Conservation (phyloP, 2,113 vertebrate genomes). For the Scopus umbretta region DNA sequence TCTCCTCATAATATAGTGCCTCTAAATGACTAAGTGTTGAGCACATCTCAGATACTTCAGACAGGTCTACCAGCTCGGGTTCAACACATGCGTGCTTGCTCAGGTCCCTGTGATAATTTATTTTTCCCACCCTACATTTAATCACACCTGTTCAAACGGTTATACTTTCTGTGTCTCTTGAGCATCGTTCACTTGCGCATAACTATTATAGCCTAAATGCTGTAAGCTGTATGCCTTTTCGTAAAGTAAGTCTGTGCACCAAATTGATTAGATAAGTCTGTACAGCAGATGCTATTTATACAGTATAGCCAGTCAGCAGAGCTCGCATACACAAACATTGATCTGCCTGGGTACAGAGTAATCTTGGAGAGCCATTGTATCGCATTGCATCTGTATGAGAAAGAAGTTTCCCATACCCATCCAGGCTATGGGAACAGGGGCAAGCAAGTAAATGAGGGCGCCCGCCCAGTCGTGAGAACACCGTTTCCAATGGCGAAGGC, state of each 20-base stretch:
- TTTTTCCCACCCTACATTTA: background rate
- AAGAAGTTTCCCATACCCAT: background rate
- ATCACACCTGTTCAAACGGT: background rate
- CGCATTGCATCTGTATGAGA: fast-evolving
- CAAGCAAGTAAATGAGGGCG: fast-evolving
- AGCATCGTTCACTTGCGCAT: background rate
- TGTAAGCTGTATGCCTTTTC: background rate
- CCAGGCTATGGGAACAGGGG: background rate
- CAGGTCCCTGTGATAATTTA: background rate
- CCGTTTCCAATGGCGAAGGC: fast-evolving
- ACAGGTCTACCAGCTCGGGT: background rate
- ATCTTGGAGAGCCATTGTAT: background rate
- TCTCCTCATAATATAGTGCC: background rate
- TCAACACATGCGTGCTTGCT: background rate
- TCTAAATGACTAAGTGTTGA: background rate
- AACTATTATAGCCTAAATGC: background rate
- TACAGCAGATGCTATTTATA: background rate
- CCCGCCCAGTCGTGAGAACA: fast-evolving
- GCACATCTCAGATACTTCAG: background rate
- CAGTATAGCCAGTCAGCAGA: background rate
- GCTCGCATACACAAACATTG: background rate
- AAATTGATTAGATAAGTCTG: background rate
- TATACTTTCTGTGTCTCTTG: background rate
- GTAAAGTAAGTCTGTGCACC: background rate
- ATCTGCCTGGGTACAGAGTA: background rate